Percentiles rank a stretch among this genome's conserved stretches.
These are phyloP conservation scores for Akabosia matsudoensis DNA, from an alignment of 1,140 invertebrate genomes.

Conservation along the genomic window DNA sequence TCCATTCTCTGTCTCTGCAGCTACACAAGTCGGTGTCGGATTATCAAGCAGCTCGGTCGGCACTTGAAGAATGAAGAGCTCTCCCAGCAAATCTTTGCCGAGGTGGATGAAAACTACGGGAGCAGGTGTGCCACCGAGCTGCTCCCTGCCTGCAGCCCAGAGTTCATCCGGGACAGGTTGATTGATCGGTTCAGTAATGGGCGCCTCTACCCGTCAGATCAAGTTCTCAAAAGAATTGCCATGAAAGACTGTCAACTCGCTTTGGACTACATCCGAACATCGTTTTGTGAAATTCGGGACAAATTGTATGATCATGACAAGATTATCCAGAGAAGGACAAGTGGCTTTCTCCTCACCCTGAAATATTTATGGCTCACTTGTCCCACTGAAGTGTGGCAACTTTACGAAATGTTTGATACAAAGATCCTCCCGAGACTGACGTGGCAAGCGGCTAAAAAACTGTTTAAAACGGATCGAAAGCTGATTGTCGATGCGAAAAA, in stretches of 20 bases:
- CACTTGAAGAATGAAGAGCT: constrained; percentile 4
- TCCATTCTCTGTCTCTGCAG: background rate
- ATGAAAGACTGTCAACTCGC: constrained; percentile 6
- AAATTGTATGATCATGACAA: constrained; percentile 3
- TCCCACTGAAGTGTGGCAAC: background rate
- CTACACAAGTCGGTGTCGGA: background rate
- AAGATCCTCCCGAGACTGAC: background rate
- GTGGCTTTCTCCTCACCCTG: background rate
- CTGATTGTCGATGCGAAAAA: constrained; percentile 1
- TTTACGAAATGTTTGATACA: constrained; percentile 10
- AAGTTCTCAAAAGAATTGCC: background rate
- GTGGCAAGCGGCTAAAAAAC: constrained; percentile 3
- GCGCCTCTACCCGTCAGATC: background rate
- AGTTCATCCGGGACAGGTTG: constrained; percentile 1
- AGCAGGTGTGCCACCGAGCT: background rate
- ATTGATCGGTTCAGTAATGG: constrained; percentile 9
- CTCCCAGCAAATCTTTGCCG: background rate
- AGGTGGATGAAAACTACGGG: constrained; percentile 1
- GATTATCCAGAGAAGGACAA: background rate
- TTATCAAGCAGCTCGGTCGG: background rate
- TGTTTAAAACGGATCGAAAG: constrained; percentile 6
- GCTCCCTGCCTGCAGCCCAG: background rate
- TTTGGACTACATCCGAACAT: background rate
- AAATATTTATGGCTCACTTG: constrained; percentile 10
- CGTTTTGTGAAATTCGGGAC: background rate